Evolutionary conservation across 2,113 vertebrate genomes (phyloP).

Genomic region (Eudyptes chrysolophus): DNA sequence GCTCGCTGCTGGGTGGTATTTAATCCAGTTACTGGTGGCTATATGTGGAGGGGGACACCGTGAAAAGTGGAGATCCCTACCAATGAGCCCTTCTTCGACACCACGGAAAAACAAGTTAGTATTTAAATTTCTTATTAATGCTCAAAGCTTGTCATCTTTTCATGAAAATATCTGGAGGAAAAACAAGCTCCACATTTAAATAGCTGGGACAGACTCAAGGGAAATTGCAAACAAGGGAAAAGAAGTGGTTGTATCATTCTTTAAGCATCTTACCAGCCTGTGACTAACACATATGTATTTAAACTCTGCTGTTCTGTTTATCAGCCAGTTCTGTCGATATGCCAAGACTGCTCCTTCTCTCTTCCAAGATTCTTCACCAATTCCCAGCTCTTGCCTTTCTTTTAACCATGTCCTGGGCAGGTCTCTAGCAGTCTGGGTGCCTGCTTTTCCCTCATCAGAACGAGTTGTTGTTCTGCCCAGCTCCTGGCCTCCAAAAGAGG

Average conservation of each 20-base stretch:
- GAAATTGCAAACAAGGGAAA: background rate
- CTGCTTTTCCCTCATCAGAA: background rate
- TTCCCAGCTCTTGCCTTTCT: background rate
- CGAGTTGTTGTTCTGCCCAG: background rate
- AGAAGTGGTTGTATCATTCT: background rate
- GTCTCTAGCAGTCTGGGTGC: background rate
- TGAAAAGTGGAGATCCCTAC: background rate
- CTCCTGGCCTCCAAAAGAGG: background rate
- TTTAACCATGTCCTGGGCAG: background rate
- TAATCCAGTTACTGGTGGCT: background rate
- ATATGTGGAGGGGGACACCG: background rate
- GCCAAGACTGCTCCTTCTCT: background rate
- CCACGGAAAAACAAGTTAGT: rapidly evolving
- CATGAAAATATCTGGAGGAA: background rate
- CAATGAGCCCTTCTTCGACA: background rate
- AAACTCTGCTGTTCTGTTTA: background rate
- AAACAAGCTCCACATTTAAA: background rate
- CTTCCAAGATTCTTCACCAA: background rate
- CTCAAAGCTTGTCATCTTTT: background rate
- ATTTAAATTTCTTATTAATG: background rate
- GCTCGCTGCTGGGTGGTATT: background rate
- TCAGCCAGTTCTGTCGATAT: background rate
- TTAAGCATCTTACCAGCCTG: background rate
- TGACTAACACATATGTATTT: background rate
- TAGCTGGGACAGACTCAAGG: background rate